Evolutionary conservation across 2,113 vertebrate genomes (phyloP).

Genomic region (Chiloscyllium plagiosum): DNA sequence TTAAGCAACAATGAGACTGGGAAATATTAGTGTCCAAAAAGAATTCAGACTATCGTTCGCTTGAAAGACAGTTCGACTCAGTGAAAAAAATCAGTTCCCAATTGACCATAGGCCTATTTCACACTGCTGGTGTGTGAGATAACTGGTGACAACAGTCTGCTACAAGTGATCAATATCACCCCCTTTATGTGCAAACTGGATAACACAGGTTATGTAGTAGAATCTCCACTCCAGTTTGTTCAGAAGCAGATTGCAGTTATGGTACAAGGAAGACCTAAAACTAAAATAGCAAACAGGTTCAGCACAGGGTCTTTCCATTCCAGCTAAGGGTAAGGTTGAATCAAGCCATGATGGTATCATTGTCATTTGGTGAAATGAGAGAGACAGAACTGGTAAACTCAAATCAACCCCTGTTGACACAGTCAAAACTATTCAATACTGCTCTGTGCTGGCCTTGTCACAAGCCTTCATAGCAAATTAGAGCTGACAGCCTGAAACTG

Average conservation of each 20-base stretch:
- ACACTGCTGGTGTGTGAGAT: not conserved
- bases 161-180: not conserved
- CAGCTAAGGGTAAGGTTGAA: not conserved
- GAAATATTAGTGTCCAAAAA: not conserved
- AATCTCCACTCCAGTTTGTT: not conserved
- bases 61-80: too few species aligned
- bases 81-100: too few species aligned
- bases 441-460: slow-evolving; percentile 38
- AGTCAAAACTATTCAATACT: slow-evolving; percentile 42
- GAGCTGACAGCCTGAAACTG: slow-evolving; percentile 55
- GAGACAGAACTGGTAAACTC: slow-evolving; percentile 40
- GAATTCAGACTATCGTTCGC: not conserved
- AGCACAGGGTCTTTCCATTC: not conserved
- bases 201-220: not conserved
- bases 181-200: not conserved
- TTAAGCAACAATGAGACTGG: not conserved
- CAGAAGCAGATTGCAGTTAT: not conserved
- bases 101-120: not conserved
- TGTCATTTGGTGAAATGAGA: slow-evolving; percentile 35
- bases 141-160: too few species aligned
- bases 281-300: not conserved
- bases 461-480: slow-evolving; percentile 47
- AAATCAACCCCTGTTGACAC: slow-evolving; percentile 36
- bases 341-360: slow-evolving; percentile 33
- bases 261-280: not conserved